phyloP scores from a whole-genome alignment of 2,888 invertebrate genomes.

The Drosophila picticornis region DNA sequence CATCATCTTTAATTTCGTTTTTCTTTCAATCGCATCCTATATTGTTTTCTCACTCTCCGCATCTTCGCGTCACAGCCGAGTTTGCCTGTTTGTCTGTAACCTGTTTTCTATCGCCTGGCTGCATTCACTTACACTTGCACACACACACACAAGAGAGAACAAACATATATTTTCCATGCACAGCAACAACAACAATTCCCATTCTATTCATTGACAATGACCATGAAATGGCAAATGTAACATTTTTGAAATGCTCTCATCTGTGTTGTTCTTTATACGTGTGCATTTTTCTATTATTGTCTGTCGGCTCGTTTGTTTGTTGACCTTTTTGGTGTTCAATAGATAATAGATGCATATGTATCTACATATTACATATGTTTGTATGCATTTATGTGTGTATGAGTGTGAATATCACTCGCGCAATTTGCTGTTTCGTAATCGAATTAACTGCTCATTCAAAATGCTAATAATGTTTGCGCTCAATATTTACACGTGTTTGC shows the following conservation, averaged over 20 bases:
- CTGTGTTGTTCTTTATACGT: slow-evolving; percentile 40
- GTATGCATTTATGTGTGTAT: slow-evolving; percentile 1
- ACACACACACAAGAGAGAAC: slow-evolving; percentile 20
- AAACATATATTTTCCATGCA: slow-evolving; percentile 35
- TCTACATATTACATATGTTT: not conserved
- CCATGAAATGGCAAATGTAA: slow-evolving; percentile 70
- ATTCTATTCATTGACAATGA: slow-evolving; percentile 73
- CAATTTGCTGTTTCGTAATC: slow-evolving; percentile 38
- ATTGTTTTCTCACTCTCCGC: slow-evolving; percentile 46
- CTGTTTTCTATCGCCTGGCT: slow-evolving; percentile 67
- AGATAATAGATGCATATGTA: slow-evolving; percentile 10
- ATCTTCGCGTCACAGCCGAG: slow-evolving; percentile 29
- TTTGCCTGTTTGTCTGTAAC: slow-evolving; percentile 55
- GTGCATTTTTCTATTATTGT: slow-evolving; percentile 61
- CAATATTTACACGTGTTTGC: slow-evolving; percentile 64
- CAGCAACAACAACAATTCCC: slow-evolving; percentile 43
- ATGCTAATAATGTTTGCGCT: slow-evolving; percentile 54
- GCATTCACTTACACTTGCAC: slow-evolving; percentile 54
- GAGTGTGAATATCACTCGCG: slow-evolving; percentile 23
- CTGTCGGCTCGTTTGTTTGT: slow-evolving; percentile 61
- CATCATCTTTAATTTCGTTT: slow-evolving; percentile 55
- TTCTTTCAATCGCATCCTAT: slow-evolving; percentile 67
- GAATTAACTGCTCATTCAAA: slow-evolving; percentile 37
- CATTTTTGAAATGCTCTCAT: slow-evolving; percentile 49
- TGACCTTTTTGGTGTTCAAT: slow-evolving; percentile 68